Percentiles rank a stretch among this genome's conserved stretches.
These are phyloP conservation scores for Laspeyria flexula DNA, from an alignment of 2,888 invertebrate genomes.

Conservation along the genomic window DNA sequence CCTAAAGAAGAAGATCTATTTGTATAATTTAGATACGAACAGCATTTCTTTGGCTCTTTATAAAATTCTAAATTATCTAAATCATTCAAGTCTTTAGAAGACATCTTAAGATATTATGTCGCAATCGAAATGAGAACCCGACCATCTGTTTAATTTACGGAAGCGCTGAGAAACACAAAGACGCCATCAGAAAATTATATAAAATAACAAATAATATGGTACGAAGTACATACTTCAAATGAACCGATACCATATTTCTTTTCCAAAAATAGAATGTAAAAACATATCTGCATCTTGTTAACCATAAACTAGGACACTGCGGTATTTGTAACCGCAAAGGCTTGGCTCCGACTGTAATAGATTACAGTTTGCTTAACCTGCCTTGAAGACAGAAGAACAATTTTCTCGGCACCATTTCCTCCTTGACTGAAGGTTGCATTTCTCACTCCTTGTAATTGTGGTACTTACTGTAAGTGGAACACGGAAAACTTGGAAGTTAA, in stretches of 20 bases:
- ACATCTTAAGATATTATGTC: no score
- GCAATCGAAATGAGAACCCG: neutral
- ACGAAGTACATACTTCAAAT: neutral
- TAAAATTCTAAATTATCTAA: no score
- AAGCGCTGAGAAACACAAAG: neutral
- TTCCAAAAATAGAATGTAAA: conserved; percentile 44
- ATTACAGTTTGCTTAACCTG: conserved; percentile 69
- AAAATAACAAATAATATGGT: conserved; percentile 7
- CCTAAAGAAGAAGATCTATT: no score
- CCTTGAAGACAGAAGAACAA: conserved; percentile 47
- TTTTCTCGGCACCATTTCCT: conserved; percentile 48
- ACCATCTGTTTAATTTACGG: neutral
- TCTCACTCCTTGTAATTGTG: conserved; percentile 49
- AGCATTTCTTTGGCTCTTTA: no score
- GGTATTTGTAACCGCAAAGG: conserved; percentile 61
- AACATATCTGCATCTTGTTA: conserved; percentile 53
- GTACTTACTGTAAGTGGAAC: conserved; percentile 45
- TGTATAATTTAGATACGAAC: no score
- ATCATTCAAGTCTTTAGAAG: no score
- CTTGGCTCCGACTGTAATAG: conserved; percentile 57
- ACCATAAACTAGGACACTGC: conserved; percentile 65
- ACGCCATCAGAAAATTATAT: conserved; percentile 3
- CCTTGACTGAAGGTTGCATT: conserved; percentile 40
- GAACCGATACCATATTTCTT: conserved; percentile 21
- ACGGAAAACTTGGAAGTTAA: conserved; percentile 40